Base-by-base conservation (phyloP, 2,888 invertebrate species). In the Tillus elongatus region DNA sequence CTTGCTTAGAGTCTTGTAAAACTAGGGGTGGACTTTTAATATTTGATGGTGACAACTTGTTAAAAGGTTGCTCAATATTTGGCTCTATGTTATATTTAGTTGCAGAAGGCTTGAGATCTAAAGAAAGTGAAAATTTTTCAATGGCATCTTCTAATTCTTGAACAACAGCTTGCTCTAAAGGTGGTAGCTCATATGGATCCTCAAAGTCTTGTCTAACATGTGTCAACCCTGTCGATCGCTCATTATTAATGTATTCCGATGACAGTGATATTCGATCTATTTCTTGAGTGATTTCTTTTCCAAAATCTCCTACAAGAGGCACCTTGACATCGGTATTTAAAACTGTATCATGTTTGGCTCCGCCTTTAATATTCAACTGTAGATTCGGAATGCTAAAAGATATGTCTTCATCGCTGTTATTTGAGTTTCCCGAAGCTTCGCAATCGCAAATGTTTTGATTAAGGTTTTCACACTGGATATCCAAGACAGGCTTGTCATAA, bases 251-350 rank as follows among this genome's bases (percentile, higher is more conserved):
- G n/a, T n/a, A n/a, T n/a, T n/a, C n/a, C n/a, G n/a, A n/a, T n/a
- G n/a, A n/a, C 9, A 45, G 36, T 15, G 68, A 56, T 43, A 73
- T 59, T 46, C 67, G 66, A 45, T 68, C 72, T 35, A 74, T 69
- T 66, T 74, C 74, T 40, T 71, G 70, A 62, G 73, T 72, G 27
- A 75, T 66, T 64, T 75, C 75, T 56, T 72, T 71, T 41, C 71
- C 72, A 47, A 75, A 75, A 57, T 75, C 71, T 14, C 73, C 74
- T 41, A 74, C 70, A 30, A 74, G n/a, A n/a, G n/a, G n/a, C n/a
- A n/a, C n/a, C n/a, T n/a, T 72, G 51, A 71, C 68, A 49, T 65
- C 67, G 3, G 67, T 59, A 28, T 67, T 54, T 19, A 14, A 30
- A 31, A 33, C 37, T 43, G 33, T 11, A 42, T 33, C 10, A 37